A percentile compares a stretch with the other conserved stretches of the same genome.
Evolutionary conservation across 2,888 invertebrate species (phyloP).

Genomic region (Petrophora chlorosata): DNA sequence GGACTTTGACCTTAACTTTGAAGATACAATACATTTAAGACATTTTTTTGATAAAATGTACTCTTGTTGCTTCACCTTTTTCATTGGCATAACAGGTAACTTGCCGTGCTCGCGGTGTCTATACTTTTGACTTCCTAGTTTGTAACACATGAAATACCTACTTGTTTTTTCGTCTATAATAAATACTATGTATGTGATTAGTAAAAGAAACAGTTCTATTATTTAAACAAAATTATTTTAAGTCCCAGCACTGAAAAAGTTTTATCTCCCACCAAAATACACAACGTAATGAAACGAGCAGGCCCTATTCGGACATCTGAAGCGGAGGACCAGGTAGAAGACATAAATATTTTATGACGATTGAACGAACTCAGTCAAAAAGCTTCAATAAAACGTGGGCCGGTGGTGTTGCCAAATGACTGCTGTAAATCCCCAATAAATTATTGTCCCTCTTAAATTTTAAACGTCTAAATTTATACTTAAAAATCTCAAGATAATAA

Average conservation of each 20-base stretch:
- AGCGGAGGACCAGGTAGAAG: conserved; percentile 19
- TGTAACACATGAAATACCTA: too few relatives aligned
- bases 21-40: too few relatives aligned
- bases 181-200: too few relatives aligned
- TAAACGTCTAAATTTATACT: too few relatives aligned
- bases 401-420: conserved; percentile 5
- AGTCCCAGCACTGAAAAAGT: conserved; percentile 36
- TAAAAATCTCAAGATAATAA: too few relatives aligned
- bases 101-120: too few relatives aligned
- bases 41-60: too few relatives aligned
- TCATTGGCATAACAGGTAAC: too few relatives aligned
- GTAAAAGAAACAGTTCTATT: neutral
- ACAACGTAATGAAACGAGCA: conserved; percentile 36
- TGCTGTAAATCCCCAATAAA: conserved; percentile 1
- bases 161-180: too few relatives aligned
- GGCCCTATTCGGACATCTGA: conserved; percentile 29
- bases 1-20: too few relatives aligned
- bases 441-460: neutral
- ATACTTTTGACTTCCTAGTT: too few relatives aligned
- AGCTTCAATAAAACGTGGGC: conserved; percentile 30
- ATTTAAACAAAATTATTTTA: conserved; percentile 32
- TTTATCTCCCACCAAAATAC: conserved; percentile 36
- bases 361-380: conserved; percentile 38
- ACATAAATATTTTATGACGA: conserved; percentile 41
- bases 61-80: too few relatives aligned